Conservation (phyloP, 2,888 invertebrate species). For the Lithophane semibrunnea region DNA sequence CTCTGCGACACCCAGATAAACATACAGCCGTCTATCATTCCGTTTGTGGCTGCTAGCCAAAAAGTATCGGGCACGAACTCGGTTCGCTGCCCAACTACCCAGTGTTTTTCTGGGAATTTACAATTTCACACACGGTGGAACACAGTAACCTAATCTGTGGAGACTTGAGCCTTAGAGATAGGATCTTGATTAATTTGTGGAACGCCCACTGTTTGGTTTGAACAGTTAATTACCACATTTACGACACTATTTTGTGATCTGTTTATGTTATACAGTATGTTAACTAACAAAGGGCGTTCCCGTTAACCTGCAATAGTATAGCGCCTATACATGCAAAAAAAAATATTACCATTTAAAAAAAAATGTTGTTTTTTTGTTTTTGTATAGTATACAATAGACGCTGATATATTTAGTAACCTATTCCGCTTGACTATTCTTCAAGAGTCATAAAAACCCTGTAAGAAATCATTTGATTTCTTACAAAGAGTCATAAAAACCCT, state of each 20-base stretch:
- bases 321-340: too few relatives aligned
- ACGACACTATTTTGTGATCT: constrained; percentile 7
- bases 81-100: constrained; percentile 16
- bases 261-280: neutral
- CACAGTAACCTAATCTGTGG: constrained; percentile 41
- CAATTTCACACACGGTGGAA: constrained; percentile 55
- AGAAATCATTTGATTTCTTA: too few relatives aligned
- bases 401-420: too few relatives aligned
- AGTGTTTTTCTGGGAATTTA: constrained; percentile 58
- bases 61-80: constrained; percentile 44
- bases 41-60: constrained; percentile 53
- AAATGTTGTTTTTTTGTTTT: too few relatives aligned
- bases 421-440: too few relatives aligned
- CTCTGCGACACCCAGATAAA: constrained; percentile 47
- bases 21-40: constrained; percentile 51
- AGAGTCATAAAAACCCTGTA: too few relatives aligned
- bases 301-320: too few relatives aligned
- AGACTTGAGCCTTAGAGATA: constrained; percentile 44
- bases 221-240: constrained; percentile 36
- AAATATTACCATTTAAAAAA: too few relatives aligned
- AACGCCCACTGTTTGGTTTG: constrained; percentile 9
- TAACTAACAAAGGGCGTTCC: too few relatives aligned
- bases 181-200: constrained; percentile 56
- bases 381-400: too few relatives aligned
- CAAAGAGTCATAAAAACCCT: too few relatives aligned